phyloP scores from a whole-genome alignment of 2,113 vertebrate species.

The Pitta sordida region DNA sequence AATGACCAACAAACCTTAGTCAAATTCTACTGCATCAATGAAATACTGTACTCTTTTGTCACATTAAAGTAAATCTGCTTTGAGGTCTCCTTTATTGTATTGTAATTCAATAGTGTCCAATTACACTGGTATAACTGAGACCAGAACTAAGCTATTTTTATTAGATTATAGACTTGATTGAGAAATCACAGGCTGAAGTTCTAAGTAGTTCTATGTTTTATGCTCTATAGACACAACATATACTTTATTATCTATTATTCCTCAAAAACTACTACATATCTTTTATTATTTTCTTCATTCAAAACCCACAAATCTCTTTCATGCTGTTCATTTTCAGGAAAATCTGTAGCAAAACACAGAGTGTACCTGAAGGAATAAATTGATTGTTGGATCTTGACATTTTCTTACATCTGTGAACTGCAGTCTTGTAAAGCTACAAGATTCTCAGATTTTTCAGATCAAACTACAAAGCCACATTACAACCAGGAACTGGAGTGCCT shows the following conservation, averaged over 20 bases:
- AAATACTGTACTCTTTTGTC: background rate
- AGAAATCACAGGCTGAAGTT: conserved; percentile 18
- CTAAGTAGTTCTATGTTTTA: background rate
- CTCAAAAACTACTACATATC: background rate
- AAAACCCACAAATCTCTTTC: background rate
- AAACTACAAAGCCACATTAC: background rate
- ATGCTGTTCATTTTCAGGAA: background rate
- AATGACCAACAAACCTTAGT: background rate
- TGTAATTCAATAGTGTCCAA: conserved; percentile 11
- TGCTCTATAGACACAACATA: background rate
- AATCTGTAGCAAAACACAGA: background rate
- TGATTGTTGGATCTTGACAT: background rate
- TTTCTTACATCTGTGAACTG: background rate
- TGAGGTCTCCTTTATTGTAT: background rate
- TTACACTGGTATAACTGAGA: background rate
- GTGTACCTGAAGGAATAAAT: background rate
- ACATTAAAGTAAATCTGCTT: conserved; percentile 12
- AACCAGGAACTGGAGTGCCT: background rate
- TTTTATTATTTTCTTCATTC: background rate
- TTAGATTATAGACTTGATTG: conserved; percentile 6
- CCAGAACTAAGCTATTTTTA: conserved; percentile 5
- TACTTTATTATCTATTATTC: background rate
- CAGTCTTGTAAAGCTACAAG: background rate
- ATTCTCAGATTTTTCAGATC: background rate
- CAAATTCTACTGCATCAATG: background rate